Evolutionary conservation across 2,888 invertebrate species (phyloP).

Genomic region (Atherix ibis): DNA sequence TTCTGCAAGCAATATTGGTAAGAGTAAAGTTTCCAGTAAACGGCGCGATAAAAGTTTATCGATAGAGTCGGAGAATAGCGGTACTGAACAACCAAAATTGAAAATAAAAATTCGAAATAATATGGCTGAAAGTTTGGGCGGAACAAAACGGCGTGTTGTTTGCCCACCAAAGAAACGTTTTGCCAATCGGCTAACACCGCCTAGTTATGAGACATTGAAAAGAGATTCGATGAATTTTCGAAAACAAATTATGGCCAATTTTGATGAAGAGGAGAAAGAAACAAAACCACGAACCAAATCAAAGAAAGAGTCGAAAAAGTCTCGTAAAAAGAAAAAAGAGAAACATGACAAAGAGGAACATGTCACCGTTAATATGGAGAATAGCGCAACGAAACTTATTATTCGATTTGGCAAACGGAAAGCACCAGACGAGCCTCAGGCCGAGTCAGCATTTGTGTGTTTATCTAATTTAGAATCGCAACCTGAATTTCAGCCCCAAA

Average conservation of each 20-base stretch:
- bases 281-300: conserved; percentile 25
- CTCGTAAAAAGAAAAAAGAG: conserved; percentile 35
- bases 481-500: neutral
- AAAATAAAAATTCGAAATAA: conserved; percentile 60
- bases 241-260: conserved; percentile 68
- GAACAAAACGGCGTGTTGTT: conserved; percentile 30
- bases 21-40: conserved; percentile 26
- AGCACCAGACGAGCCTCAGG: conserved; percentile 19
- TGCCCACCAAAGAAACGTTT: conserved; percentile 73
- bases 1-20: conserved; percentile 25
- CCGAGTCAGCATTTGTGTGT: no score
- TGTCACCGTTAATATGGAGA: conserved; percentile 37
- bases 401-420: conserved; percentile 44
- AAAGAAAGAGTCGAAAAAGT: conserved; percentile 33
- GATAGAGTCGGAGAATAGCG: conserved; percentile 8
- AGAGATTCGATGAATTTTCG: conserved; percentile 79
- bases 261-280: conserved; percentile 46
- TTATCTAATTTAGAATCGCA: neutral
- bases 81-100: conserved; percentile 40
- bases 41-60: conserved; percentile 27
- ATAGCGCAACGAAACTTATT: conserved; percentile 53
- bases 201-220: conserved; percentile 63
- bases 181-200: conserved; percentile 41
- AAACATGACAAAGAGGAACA: conserved; percentile 42
- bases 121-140: conserved; percentile 26